Conservation (phyloP, 2,888 invertebrate genomes). For the Harpalus rubripes region DNA sequence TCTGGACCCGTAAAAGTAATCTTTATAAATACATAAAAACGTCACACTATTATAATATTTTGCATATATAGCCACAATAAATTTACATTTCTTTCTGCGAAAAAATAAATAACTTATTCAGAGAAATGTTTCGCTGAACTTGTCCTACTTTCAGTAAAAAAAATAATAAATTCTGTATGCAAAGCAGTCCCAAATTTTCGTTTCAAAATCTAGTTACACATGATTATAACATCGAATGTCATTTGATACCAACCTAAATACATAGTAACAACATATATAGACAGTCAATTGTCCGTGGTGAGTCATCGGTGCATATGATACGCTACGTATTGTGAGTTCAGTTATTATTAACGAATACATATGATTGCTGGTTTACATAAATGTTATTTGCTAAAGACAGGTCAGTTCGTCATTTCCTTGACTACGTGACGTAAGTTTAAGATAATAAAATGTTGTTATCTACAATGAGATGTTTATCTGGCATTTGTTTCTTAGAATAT, state of each 20-base stretch:
- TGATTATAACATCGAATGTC: slow-evolving; percentile 35
- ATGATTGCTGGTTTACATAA: slow-evolving; percentile 37
- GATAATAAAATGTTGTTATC: slow-evolving; percentile 37
- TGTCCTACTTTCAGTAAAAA: neutral
- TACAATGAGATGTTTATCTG: neutral
- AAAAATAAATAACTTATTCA: no score
- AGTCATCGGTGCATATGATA: slow-evolving; percentile 21
- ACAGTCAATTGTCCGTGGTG: slow-evolving; percentile 14
- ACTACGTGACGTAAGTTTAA: neutral
- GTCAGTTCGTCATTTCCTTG: slow-evolving; percentile 24
- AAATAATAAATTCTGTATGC: neutral
- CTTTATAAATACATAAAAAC: no score
- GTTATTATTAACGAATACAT: slow-evolving; percentile 32
- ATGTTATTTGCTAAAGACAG: slow-evolving; percentile 37
- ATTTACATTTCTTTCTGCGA: no score
- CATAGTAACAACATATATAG: slow-evolving; percentile 26
- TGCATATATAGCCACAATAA: no score
- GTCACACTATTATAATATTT: no score
- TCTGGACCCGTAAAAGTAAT: no score
- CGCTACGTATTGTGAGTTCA: slow-evolving; percentile 11
- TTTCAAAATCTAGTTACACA: slow-evolving; percentile 20
- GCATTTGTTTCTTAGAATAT: neutral
- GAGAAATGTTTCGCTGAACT: neutral
- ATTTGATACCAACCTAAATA: slow-evolving; percentile 47
- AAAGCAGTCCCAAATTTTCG: slow-evolving; percentile 1